Evolutionary conservation across 2,888 invertebrate genomes (phyloP), one percentile per base, ranked within the genome.

Genomic region (Agapostemon virescens): DNA sequence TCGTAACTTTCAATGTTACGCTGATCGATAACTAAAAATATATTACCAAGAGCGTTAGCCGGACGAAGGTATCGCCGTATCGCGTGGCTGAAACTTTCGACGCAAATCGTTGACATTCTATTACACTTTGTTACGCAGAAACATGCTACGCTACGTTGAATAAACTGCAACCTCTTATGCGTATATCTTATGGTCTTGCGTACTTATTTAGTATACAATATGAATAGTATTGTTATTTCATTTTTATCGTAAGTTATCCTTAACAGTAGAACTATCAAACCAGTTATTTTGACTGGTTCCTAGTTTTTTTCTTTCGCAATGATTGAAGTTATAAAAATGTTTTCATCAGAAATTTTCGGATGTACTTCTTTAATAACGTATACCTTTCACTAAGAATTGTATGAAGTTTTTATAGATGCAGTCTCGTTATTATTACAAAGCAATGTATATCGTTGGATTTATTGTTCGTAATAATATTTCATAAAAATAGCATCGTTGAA

Each of bases 21-120:
- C 33, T 23, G n/a, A 17, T 38, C 52, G 72, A 40, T 66, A 58
- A 78, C 64, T 40, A 45, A 69, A 58, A 64, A 45, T 38, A 61
- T n/a, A 26, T 33, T 63, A 58, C 42, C 15, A 5, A 23, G 38
- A 49, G 49, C 38, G 26, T 61, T 38, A 67, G 38, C 4, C 20
- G 30, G 11, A 49, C 36, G 20, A 58, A 42, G 58, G 40, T 69
- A 61, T 33, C 45, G 30, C 13, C 33, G n/a, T 55, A 17, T 55
- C 55, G 26, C 7, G 55, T 26, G n/a, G 11, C 17, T 36, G 5
- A n/a, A 36, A 63, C 20, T 36, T 36, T 36, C n/a, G 13, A 36
- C n/a, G n/a, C 2, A n/a, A 33, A 36, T 13, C 63, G 36, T 63
- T 36, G 36, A n/a, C n/a, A 33, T 36, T 33, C 61, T 36, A 0